Percentiles rank a stretch among this genome's conserved stretches.
phyloP scores from a whole-genome alignment of 2,888 invertebrate species.

The Caenorhabditis drosophilae region DNA sequence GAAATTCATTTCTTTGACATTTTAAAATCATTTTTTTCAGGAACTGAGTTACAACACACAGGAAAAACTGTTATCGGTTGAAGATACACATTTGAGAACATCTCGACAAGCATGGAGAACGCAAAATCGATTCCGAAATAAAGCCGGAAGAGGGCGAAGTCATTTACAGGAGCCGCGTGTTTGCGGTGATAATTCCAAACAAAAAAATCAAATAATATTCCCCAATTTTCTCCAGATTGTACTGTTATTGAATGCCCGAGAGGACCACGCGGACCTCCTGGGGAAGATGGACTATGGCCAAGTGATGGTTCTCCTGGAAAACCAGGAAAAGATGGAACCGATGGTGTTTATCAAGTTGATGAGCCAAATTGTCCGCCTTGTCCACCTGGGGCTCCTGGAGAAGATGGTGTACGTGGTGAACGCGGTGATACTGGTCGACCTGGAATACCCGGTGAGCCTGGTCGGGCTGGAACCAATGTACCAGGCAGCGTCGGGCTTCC shows the following conservation, averaged over 20 bases:
- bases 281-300: constrained; percentile 41
- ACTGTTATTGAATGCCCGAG: constrained; percentile 44
- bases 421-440: constrained; percentile 37
- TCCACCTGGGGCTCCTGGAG: constrained; percentile 44
- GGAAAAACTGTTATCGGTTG: constrained; percentile 13
- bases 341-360: constrained; percentile 47
- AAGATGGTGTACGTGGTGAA: constrained; percentile 41
- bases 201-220: too few relatives aligned
- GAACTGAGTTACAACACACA: constrained; percentile 9
- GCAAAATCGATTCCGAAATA: constrained; percentile 26
- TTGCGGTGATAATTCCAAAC: too few relatives aligned
- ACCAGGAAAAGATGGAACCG: constrained; percentile 42
- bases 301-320: constrained; percentile 36
- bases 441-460: constrained; percentile 40
- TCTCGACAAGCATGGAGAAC: constrained; percentile 31
- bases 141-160: constrained; percentile 13
- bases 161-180: constrained; percentile 31
- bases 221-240: constrained; percentile 40
- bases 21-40: constrained; percentile 11
- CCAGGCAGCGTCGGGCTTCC: constrained; percentile 38
- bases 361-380: constrained; percentile 46
- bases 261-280: constrained; percentile 48
- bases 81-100: constrained; percentile 29
- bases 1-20: too few relatives aligned
- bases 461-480: constrained; percentile 43